These are phyloP conservation scores for Callocephalon fimbriatum DNA, from an alignment of 2,113 vertebrate species.

Conservation along the genomic window DNA sequence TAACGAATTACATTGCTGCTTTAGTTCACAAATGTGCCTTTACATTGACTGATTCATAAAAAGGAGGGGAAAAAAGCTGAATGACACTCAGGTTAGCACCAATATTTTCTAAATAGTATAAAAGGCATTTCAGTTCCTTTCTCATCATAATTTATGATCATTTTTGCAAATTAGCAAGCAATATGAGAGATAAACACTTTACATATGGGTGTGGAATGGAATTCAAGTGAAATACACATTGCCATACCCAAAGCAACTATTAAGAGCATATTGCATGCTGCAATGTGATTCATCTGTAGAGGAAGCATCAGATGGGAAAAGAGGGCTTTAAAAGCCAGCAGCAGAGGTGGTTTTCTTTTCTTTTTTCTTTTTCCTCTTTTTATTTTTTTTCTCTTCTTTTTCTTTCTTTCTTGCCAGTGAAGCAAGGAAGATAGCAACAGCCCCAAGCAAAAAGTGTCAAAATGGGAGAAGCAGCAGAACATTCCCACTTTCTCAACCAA, in stretches of 20 bases:
- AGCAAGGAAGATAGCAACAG: background rate
- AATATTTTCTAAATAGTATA: background rate
- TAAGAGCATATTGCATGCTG: background rate
- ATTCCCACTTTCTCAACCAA: background rate
- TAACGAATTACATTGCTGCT: background rate
- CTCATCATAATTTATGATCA: background rate
- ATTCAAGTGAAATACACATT: background rate
- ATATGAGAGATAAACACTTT: background rate
- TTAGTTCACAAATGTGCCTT: background rate
- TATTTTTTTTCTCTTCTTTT: background rate
- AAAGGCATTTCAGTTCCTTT: background rate
- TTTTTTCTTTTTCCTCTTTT: rapidly evolving
- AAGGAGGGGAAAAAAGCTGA: background rate
- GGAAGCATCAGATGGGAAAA: background rate
- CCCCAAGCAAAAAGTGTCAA: background rate
- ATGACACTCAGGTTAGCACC: background rate
- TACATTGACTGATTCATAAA: background rate
- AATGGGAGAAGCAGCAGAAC: background rate
- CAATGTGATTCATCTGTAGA: background rate
- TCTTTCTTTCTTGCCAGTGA: background rate
- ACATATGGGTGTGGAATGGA: background rate
- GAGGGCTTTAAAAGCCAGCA: background rate
- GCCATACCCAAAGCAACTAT: background rate
- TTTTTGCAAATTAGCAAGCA: background rate
- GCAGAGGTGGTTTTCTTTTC: rapidly evolving